These are phyloP conservation scores for Hafferia zeledoni DNA, from an alignment of 2,797 vertebrate genomes.

Conservation along the genomic window DNA sequence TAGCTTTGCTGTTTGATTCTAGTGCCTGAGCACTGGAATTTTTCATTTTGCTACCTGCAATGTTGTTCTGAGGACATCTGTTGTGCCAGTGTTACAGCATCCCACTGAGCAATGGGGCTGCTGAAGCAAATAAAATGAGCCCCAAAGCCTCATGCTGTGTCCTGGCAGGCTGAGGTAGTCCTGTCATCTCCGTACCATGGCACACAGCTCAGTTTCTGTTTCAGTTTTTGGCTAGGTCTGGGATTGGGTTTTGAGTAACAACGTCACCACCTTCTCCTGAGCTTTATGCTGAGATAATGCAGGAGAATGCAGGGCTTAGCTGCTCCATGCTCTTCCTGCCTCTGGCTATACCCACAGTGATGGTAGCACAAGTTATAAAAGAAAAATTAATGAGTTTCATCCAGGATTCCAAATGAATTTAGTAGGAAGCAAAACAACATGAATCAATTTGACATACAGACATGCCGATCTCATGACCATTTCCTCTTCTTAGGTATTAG, in stretches of 20 bases:
- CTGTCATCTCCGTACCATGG: neutral
- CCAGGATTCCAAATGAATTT: neutral
- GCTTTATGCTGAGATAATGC: neutral
- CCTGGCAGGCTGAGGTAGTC: neutral
- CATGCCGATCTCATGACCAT: neutral
- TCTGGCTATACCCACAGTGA: neutral
- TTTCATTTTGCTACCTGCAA: neutral
- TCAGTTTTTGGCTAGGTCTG: neutral
- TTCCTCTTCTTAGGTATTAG: neutral
- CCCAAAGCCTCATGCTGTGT: neutral
- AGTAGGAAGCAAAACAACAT: neutral
- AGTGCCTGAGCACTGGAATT: neutral
- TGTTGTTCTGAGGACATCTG: rapidly evolving
- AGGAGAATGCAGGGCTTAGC: neutral
- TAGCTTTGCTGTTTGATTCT: neutral
- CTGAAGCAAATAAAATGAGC: neutral
- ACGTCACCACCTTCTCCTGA: neutral
- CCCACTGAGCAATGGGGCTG: neutral
- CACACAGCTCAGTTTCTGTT: neutral
- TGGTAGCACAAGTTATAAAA: neutral
- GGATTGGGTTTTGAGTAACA: neutral
- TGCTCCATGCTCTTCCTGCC: neutral
- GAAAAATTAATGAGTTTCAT: neutral
- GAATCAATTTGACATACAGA: neutral
- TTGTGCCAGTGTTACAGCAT: neutral